phyloP scores from a whole-genome alignment of 1,140 invertebrate species.

The Rhynchophorus ferrugineus region DNA sequence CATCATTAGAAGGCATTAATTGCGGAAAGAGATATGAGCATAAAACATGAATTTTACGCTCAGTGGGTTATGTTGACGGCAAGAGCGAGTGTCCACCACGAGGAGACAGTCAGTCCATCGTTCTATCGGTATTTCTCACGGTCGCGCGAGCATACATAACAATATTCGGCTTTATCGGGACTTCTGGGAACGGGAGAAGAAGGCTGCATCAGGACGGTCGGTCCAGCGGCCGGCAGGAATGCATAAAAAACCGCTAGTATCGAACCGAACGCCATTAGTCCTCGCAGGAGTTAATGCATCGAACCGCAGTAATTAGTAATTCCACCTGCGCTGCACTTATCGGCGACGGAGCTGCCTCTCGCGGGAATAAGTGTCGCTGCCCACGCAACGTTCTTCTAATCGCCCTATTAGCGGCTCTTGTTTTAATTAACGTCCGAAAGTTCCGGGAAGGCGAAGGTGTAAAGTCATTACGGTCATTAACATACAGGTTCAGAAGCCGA shows the following conservation, averaged over 20 bases:
- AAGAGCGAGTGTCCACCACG: too few relatives aligned
- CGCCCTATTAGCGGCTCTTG: background rate
- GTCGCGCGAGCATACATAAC: too few relatives aligned
- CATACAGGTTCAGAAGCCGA: too few relatives aligned
- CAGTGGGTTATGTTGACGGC: too few relatives aligned
- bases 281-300: background rate
- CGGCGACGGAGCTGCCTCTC: too few relatives aligned
- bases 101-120: too few relatives aligned
- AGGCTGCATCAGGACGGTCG: background rate
- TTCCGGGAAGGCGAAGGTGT: background rate
- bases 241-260: background rate
- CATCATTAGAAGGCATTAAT: too few relatives aligned
- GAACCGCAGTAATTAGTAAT: background rate
- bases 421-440: background rate
- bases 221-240: background rate
- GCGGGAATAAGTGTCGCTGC: background rate
- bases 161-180: too few relatives aligned
- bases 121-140: too few relatives aligned
- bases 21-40: too few relatives aligned
- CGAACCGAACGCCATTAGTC: background rate
- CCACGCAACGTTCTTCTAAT: background rate
- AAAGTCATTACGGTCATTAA: background rate
- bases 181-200: background rate
- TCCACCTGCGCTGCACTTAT: background rate
- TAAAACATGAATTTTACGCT: too few relatives aligned